Conservation (phyloP, 2,888 invertebrate species). For the Podabrus alpinus region DNA sequence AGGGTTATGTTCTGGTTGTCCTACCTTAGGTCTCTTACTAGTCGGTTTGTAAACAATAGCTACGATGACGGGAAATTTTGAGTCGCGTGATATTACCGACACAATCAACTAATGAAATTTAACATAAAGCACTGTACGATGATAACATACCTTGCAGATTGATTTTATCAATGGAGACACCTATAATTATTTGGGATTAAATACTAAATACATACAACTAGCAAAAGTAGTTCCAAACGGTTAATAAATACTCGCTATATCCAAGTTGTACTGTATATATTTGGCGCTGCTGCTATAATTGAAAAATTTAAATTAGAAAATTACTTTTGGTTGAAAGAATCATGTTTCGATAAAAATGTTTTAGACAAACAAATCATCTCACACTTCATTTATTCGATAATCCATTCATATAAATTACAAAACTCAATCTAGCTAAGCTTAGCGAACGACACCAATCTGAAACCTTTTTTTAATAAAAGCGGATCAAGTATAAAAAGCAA, state of each 20-base stretch:
- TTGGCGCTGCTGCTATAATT: neutral
- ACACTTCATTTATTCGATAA: conserved; percentile 19
- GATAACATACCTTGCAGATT: too few relatives aligned
- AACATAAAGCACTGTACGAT: too few relatives aligned
- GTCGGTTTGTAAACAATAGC: too few relatives aligned
- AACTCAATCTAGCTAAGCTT: conserved; percentile 45
- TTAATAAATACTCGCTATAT: neutral
- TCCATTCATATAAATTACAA: conserved; percentile 41
- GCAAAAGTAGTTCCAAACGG: too few relatives aligned
- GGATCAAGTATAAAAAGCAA: conserved; percentile 45
- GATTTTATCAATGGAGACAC: too few relatives aligned
- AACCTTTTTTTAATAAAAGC: conserved; percentile 45
- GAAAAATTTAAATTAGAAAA: conserved; percentile 8
- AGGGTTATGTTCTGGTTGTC: too few relatives aligned
- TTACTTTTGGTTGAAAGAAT: neutral
- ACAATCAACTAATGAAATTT: too few relatives aligned
- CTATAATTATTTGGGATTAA: too few relatives aligned
- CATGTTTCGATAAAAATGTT: neutral
- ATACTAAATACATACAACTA: too few relatives aligned
- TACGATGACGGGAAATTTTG: too few relatives aligned
- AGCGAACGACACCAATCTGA: conserved; percentile 42
- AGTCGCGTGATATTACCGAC: too few relatives aligned
- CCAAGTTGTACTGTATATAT: neutral
- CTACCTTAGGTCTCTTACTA: too few relatives aligned
- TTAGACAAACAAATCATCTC: conserved; percentile 17